Conservation (phyloP, 1,140 invertebrate species). For the Macrosteles quadrilineatus region DNA sequence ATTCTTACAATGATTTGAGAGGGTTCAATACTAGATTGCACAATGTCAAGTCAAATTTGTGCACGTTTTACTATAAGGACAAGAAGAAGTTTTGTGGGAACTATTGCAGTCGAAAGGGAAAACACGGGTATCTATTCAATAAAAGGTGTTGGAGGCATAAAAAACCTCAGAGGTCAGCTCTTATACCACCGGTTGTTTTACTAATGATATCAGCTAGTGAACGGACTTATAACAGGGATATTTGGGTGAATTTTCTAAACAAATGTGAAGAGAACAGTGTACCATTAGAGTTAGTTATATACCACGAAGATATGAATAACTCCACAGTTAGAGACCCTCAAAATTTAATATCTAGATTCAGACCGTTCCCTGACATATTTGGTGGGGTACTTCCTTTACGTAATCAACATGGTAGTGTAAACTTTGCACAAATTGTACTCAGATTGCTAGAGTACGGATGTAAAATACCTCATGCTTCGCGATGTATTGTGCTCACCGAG, state of each 20-base stretch:
- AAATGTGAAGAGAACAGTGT: neutral
- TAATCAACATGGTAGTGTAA: neutral
- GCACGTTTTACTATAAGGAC: neutral
- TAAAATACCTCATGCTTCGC: neutral
- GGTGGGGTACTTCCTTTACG: neutral
- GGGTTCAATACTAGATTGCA: neutral
- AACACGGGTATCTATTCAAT: neutral
- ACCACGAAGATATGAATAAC: neutral
- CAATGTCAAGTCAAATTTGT: neutral
- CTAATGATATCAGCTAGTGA: neutral
- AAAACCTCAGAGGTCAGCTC: neutral
- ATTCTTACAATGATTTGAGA: neutral
- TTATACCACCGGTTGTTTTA: neutral
- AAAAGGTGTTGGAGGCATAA: neutral
- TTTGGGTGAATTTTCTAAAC: neutral
- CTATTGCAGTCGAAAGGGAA: neutral
- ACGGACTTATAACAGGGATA: neutral
- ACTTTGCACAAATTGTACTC: neutral
- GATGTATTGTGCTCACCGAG: neutral
- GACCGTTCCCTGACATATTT: neutral
- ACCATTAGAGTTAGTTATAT: neutral
- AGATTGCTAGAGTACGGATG: neutral
- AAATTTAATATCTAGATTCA: neutral
- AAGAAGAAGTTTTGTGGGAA: constrained; percentile 2
- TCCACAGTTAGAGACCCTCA: neutral